Base-by-base conservation (phyloP, 2,113 vertebrate species). In the Spea bombifrons region DNA sequence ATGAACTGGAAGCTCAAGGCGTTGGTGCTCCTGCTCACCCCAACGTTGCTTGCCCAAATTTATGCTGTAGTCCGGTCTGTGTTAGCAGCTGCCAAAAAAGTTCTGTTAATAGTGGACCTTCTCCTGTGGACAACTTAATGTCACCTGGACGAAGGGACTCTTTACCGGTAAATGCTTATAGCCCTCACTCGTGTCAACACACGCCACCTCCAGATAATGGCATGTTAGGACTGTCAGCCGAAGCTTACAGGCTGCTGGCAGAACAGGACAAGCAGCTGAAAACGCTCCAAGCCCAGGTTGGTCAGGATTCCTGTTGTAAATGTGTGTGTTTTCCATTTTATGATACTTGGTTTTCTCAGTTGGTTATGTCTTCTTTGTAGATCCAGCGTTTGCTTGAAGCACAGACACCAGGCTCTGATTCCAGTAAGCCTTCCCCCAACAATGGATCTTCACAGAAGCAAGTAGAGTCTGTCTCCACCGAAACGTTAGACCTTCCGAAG, bases 191-290 rank as follows among this genome's bases (percentile, higher is more conserved):
- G 50, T 91, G 88, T 65, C 43, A 75, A 47, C 87, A 86, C n/a
- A 5, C 69, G 5, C 81, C 84, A 2, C 3, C 83, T 69, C 66
- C 84, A 72, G 87, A 88, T 75, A 82, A 88, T 17, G 88, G 88
- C 7, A 89, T 91, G 75, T 91, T 91, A 82, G 90, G 90, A 66
- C 81, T 92, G 4, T 91, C 93, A 69, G 84, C 92, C 1, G 94
- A 97, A 83, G 90, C 95, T 0, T 97, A 94, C 86, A 84, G 80
- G 17, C 91, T 97, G 61, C 90, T 99, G 15, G 89, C 94, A 53
- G 92, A 97, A 4, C 96, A 99, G 84, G 94, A 98, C 70, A 91
- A 84, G 46, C 96, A 99, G 88, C 91, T 99, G 10, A 96, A 94
- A 87, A 86, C 96, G 76, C 92, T 99, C 64, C 97, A 98, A 77